Evolutionary conservation across 2,797 vertebrate genomes (phyloP).

Genomic region (Sebastes variabilis): DNA sequence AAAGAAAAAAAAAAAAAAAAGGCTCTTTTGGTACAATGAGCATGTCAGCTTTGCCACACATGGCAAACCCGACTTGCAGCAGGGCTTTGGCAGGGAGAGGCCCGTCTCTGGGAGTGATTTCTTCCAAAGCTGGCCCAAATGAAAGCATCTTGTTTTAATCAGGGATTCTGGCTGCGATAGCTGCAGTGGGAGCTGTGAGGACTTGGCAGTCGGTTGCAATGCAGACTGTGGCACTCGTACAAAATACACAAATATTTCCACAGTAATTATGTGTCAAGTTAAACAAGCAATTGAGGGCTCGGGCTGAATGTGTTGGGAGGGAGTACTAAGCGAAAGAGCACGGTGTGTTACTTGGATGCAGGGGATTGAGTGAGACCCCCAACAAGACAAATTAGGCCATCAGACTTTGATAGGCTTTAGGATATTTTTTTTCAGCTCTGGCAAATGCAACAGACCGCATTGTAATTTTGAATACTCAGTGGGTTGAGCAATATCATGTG

Average conservation of each 20-base stretch:
- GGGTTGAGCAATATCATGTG: constrained; percentile 77
- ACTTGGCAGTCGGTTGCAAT: constrained; percentile 81
- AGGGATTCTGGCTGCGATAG: constrained; percentile 84
- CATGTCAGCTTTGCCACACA: constrained; percentile 77
- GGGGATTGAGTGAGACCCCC: constrained; percentile 76
- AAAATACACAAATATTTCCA: constrained; percentile 90
- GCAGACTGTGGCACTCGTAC: constrained; percentile 84
- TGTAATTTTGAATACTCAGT: constrained; percentile 74
- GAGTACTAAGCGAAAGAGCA: constrained; percentile 63
- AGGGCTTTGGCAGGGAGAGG: constrained; percentile 80
- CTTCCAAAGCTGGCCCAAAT: constrained; percentile 84
- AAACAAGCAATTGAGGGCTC: constrained; percentile 86
- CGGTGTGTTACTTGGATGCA: constrained; percentile 67
- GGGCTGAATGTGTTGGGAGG: constrained; percentile 77
- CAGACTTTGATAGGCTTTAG: constrained; percentile 75
- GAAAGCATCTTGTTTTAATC: constrained; percentile 90
- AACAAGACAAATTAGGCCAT: constrained; percentile 83
- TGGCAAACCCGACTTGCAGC: constrained; percentile 70
- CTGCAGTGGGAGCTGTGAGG: constrained; percentile 83
- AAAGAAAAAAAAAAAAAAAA: constrained; percentile 37
- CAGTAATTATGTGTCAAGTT: constrained; percentile 89
- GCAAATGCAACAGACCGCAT: constrained; percentile 70
- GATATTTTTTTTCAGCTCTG: constrained; percentile 61
- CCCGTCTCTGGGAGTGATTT: constrained; percentile 84
- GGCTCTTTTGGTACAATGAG: constrained; percentile 70